phyloP scores from a whole-genome alignment of 2,113 vertebrate species.

The Periophthalmodon schlosseri region DNA sequence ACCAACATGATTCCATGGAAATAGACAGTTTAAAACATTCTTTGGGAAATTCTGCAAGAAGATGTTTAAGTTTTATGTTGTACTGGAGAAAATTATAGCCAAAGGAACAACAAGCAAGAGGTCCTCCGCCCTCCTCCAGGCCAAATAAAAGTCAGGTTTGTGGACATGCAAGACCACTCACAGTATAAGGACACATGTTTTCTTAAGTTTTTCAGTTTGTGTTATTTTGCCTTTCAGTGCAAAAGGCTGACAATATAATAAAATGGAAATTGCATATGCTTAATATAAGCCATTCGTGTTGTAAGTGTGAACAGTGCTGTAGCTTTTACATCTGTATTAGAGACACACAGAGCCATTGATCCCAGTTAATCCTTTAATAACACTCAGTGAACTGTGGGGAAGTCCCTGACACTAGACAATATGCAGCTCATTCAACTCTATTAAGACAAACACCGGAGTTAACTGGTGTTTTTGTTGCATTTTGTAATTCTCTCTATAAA shows the following conservation, averaged over 20 bases:
- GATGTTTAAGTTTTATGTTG: no score
- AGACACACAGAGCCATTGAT: background rate
- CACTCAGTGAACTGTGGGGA: background rate
- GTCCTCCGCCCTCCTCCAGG: no score
- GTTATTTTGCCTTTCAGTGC: background rate
- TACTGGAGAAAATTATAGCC: no score
- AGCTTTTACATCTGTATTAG: background rate
- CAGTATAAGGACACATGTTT: no score
- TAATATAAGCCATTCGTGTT: background rate
- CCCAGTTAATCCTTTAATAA: conserved; percentile 2
- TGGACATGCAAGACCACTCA: no score
- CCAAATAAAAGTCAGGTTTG: no score
- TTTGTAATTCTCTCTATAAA: background rate
- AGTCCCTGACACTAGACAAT: background rate
- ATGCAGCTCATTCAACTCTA: background rate
- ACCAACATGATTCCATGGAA: no score
- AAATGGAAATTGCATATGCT: background rate
- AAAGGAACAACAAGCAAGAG: no score
- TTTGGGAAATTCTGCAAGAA: no score
- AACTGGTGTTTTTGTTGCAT: background rate
- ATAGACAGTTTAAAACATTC: no score
- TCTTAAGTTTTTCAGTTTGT: no score
- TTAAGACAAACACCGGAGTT: background rate
- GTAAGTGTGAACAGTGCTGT: background rate
- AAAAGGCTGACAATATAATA: background rate